Evolutionary conservation across 1,140 invertebrate genomes (phyloP), one percentile per base, ranked within the genome.

Genomic region (Physella acuta): DNA sequence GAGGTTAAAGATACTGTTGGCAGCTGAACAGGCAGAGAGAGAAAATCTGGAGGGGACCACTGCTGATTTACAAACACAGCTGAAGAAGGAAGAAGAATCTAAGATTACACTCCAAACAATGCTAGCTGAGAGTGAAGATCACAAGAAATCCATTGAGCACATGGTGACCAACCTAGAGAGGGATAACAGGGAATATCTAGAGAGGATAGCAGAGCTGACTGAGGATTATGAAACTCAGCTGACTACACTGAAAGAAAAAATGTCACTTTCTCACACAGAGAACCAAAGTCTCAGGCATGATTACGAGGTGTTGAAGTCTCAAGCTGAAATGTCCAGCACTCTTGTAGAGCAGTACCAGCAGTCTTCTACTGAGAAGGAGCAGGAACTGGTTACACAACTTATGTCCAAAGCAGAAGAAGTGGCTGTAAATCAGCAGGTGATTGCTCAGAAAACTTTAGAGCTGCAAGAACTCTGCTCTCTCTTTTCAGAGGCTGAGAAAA

Each of bases 331-430:
- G 8, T 34, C 64, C 1, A 33, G 33, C n/a, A 28, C 4, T 3
- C 30, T 66, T 8, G 28, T 66, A 52, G 51, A 71, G 58, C 44
- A 64, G 34, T 26, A 58, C 2, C 28, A 63, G 34, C n/a, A 20
- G n/a, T 58, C 52, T 11, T 55, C 51, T 30, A n/a, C 49, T 8
- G 51, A 71, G 33, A 71, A 58, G 51, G 69, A 71, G 33, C 49
- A 65, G 51, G 39, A 71, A n/a, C 1, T 55, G 36, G 37, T 64
- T 26, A 37, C 44, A 5, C 61, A 64, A 28, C 61, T 64, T 3
- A 28, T 31, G 33, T n/a, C 37, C 8, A 44, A 51, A 16, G 5
- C 61, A 39, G 61, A 66, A 11, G 63, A 71, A 34, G 36, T 60
- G 17, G 30, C 31, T 4, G 20, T 26, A 3, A 39, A 53, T 11